Evolutionary conservation across 92 coral and sea anemone species (phyloP), one percentile per base, ranked within the genome.

Genomic region (Plumapathes pennacea): DNA sequence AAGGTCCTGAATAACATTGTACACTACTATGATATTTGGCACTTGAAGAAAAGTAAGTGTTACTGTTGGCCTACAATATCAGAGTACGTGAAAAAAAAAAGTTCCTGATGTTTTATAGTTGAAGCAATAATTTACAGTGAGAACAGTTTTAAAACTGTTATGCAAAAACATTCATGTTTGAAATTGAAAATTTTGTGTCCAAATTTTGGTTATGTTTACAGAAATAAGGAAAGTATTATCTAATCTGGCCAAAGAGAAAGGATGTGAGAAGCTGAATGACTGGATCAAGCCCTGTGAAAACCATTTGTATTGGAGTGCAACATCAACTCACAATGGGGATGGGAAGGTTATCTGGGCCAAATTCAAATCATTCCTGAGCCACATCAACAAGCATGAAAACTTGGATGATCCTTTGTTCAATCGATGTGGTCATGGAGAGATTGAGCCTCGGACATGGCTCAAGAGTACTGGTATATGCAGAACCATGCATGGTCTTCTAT

Each of bases 1-100:
- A 40, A 48, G 12, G 63, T 32, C 20, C 24, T 78, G 21, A 25
- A 48, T 20, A 48, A 10, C 25, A 77, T 77, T 44, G 34, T 42
- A 10, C 85, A 77, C 32, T 77, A 68, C 52, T 77, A 67, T 41
- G 84, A 77, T 44, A 38, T 77, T 13, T 77, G 84, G 85, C 85
- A 70, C 46, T 41, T 78, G 46, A 71, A 70, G 67, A 78, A 71
- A 54, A 71, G 80, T 71, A 57, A 20, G 30, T 4, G 20, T 9
- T 9, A 19, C n/a, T 47, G 4, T 4, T 13, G 3, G 2, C 4
- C 25, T 3, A 23, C 3, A 47, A 3, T n/a, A 47, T 47, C 54
- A 47, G 28, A 8, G 23, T 20, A 42, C 22, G 17, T 4, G 3
- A 4, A 42, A 42, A 42, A 42, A 42, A 42, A 42, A 4, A 42